Conservation (phyloP, 2,888 invertebrate species). For the Sphaerophoria rueppellii region DNA sequence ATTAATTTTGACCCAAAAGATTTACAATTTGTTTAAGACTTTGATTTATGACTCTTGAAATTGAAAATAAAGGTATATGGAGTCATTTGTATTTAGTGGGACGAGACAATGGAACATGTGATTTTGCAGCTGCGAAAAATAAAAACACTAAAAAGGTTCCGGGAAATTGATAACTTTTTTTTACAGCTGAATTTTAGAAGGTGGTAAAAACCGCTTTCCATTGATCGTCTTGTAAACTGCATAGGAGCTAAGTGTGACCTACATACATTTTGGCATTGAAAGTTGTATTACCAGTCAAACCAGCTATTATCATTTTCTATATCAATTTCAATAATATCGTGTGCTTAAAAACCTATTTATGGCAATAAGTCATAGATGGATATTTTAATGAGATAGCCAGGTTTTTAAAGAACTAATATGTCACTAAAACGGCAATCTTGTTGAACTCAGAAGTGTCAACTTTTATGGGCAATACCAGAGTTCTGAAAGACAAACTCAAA, state of each 20-base stretch:
- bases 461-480: conserved; percentile 17
- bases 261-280: neutral
- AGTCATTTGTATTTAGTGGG: neutral
- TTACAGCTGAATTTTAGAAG: neutral
- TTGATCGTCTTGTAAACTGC: neutral
- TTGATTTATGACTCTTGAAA: conserved; percentile 40
- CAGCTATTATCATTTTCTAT: neutral
- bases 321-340: neutral
- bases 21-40: conserved; percentile 23
- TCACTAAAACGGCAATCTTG: neutral
- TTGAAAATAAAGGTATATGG: conserved; percentile 10
- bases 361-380: conserved; percentile 18
- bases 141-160: neutral
- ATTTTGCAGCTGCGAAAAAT: neutral
- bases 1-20: conserved; percentile 33
- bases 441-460: neutral
- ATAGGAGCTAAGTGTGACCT: neutral
- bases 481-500: neutral
- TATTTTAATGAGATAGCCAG: conserved; percentile 28
- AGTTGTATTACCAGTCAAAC: neutral
- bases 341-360: neutral
- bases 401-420: conserved; percentile 1
- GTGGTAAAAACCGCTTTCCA: conserved; percentile 5
- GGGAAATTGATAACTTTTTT: neutral
- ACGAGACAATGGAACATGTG: neutral